Base-by-base conservation (phyloP, 2,888 invertebrate genomes). In the Agrilus mali region DNA sequence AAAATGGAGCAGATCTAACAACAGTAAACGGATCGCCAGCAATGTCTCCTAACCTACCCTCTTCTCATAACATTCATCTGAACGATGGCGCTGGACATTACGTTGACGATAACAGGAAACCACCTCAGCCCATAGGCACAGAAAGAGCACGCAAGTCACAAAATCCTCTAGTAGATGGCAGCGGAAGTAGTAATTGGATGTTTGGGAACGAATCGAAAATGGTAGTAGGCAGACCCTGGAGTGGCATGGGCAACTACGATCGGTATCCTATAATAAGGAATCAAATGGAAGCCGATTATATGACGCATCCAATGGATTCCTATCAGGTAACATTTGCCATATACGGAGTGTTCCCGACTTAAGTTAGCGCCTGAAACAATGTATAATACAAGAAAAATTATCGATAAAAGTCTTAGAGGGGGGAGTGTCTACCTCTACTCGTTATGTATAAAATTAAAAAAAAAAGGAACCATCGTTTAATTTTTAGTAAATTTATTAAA, bases 91-190 rank as follows among this genome's bases (percentile, higher is more conserved):
- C 52, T 31, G 47, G 34, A 41, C 56, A 57, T 43, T 57, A 59
- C 47, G 54, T 67, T 36, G 73, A 73, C 48, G 73, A 73, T 46
- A 27, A 27, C 27, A 61, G 73, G 22, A 78, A 82, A 65, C 68
- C 70, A 38, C 60, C 59, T 15, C 65, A 61, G 46, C 87, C 88
- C 40, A 88, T 88, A 61, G 88, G 88, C 51, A 87, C 86, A 1
- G 88, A 87, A 68, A 74, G 88, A 55, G 79, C 81, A 33, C 78
- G 82, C 74, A 82, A 82, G 61, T 74, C 56, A 10, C 60, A 55
- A 38, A 60, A 57, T 47, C 57, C 57, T 16, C 46, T 48, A 38
- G 55, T 52, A 14, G 52, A 52, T 20, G 47, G 47, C 38, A 50
- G 47, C 39, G 51, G 48, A 50, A 47, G 63, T 15, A 66, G 64